Base-by-base conservation (phyloP, 2,113 vertebrate genomes). In the Girardinichthys multiradiatus region DNA sequence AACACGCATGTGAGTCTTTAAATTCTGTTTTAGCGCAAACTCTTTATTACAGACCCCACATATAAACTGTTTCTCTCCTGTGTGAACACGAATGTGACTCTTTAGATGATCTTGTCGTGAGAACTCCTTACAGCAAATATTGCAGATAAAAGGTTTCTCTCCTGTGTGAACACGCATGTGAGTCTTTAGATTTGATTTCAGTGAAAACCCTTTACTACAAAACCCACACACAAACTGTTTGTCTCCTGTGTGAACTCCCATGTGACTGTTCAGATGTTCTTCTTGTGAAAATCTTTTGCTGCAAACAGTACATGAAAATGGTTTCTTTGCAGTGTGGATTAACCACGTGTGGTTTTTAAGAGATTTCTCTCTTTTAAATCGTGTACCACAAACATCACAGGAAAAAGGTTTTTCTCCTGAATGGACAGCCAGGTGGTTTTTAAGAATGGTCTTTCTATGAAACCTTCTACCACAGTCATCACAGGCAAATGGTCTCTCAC, bases 361-460 rank as follows among this genome's bases (percentile, higher is more conserved):
- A n/a, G 48, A 54, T 54, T 54, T 54, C 24, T 54, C 48, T 54
- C 48, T 54, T n/a, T 54, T 54, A 54, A 54, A 54, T 54, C 48
- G 24, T 54, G 19, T 54, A 54, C 24, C 48, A 54, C 48, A 54
- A 17, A 54, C 24, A n/a, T 54, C 48, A 54, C 48, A 54, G 2
- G 48, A 54, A 54, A 54, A 54, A 1, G 48, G 48, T 54, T 54
- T 54, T 54, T 54, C 48, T 54, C 48, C 48, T 54, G 48, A 54
- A n/a, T 54, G 48, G 21, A 54, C 48, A 9, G 48, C 48, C 48
- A 54, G 48, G 48, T 54, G 48, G 24, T 54, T 54, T 17, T 54
- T 54, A 11, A 54, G 48, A 54, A 54, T 54, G 24, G 48, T 54
- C 24, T 54, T 54, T 54, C 48, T 24, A n/a, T 54, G 48, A 54